Percentiles rank a stretch among this genome's conserved stretches.
phyloP scores from a whole-genome alignment of 2,113 vertebrate genomes.

The Proteles cristata region DNA sequence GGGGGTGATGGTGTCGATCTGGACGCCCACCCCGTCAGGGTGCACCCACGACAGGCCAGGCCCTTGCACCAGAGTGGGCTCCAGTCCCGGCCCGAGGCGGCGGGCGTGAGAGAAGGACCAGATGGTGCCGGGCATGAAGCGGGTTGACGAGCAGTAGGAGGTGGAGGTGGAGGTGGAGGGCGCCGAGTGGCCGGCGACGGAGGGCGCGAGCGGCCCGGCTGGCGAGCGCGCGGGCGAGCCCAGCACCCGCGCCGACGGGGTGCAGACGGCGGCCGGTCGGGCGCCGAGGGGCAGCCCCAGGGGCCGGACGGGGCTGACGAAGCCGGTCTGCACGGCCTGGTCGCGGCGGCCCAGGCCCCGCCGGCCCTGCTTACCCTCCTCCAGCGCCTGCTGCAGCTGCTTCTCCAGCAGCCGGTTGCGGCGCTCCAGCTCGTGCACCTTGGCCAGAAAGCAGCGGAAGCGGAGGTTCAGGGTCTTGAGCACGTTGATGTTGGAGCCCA shows the following conservation, averaged over 20 bases:
- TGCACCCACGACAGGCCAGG: conserved; percentile 96
- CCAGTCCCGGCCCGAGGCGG: conserved; percentile 90
- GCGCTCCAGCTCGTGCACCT: conserved; percentile 97
- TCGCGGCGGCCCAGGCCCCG: conserved; percentile 88
- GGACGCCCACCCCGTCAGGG: conserved; percentile 97
- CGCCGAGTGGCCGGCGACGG: conserved; percentile 52
- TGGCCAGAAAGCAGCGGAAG: conserved; percentile 97
- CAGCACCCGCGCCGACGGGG: conserved; percentile 80
- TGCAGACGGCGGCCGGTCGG: conserved; percentile 71
- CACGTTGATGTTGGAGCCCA: conserved; percentile 98
- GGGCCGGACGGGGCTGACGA: conserved; percentile 91
- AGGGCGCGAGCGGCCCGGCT: conserved; percentile 61
- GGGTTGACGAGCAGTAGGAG: conserved; percentile 80
- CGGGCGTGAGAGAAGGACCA: conserved; percentile 97
- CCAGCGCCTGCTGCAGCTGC: conserved; percentile 95
- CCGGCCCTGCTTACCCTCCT: conserved; percentile 83
- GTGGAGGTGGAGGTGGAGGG: conserved; percentile 75
- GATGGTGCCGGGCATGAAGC: conserved; percentile 95
- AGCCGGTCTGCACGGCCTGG: conserved; percentile 93
- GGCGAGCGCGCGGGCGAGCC: conserved; percentile 80
- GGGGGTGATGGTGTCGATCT: conserved; percentile 98
- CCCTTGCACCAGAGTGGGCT: conserved; percentile 92
- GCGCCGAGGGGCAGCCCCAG: conserved; percentile 81
- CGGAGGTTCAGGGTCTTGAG: conserved; percentile 97
- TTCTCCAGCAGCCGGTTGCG: conserved; percentile 96